Conservation (phyloP, 2,888 invertebrate species). For the Agrilus biguttatus region DNA sequence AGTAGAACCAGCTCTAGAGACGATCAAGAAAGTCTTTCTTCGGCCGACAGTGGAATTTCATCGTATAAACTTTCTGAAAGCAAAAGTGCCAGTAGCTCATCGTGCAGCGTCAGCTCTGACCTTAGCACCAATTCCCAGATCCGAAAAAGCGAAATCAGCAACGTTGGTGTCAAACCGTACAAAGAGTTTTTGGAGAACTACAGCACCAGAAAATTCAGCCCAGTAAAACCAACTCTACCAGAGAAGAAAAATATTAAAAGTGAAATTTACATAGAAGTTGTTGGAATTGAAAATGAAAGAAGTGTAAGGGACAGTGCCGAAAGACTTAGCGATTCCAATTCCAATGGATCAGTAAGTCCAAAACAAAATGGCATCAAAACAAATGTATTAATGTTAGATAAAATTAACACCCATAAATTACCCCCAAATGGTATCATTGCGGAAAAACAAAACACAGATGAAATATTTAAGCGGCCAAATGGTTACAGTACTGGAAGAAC, state of each 20-base stretch:
- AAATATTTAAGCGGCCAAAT: too few species aligned
- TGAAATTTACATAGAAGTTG: conserved; percentile 22
- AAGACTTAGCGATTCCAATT: neutral
- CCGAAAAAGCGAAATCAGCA: too few species aligned
- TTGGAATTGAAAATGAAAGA: conserved; percentile 1
- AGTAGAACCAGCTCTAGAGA: conserved; percentile 13
- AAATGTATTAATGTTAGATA: too few species aligned
- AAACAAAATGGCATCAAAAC: too few species aligned
- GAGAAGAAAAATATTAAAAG: conserved; percentile 16
- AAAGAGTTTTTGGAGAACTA: conserved; percentile 16
- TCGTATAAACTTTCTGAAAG: conserved; percentile 11
- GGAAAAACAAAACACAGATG: too few species aligned
- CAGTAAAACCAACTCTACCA: conserved; percentile 14
- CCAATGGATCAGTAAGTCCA: too few species aligned
- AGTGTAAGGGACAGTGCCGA: neutral
- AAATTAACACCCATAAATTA: too few species aligned
- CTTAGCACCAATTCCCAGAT: neutral
- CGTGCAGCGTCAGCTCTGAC: conserved; percentile 15
- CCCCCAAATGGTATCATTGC: too few species aligned
- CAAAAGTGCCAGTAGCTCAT: conserved; percentile 13
- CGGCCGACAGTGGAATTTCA: conserved; percentile 15
- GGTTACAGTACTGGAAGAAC: too few species aligned
- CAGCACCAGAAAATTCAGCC: conserved; percentile 15
- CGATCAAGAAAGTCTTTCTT: conserved; percentile 14
- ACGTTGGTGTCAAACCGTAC: conserved; percentile 10